Base-by-base conservation (phyloP, 2,797 vertebrate species). In the Podarcis lilfordi region DNA sequence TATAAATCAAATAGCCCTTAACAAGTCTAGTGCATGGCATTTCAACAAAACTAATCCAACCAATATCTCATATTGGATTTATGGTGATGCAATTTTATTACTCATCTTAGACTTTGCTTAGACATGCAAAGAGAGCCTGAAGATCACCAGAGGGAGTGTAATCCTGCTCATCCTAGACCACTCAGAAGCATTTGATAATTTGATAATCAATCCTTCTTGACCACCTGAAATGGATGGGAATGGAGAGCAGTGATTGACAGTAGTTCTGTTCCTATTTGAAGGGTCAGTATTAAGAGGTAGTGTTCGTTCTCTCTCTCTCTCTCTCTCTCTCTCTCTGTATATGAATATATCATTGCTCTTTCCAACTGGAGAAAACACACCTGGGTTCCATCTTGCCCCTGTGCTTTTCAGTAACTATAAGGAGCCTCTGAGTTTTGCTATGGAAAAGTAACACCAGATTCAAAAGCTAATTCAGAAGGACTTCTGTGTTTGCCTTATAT, bases 1-100 rank as follows among this genome's bases (percentile, higher is more conserved):
- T 87, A 85, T 88, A 91, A 91, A 90, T 85, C 59, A 91, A 89
- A 50, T 32, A 93, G 89, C 64, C 71, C 64, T 85, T 90, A 90
- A 89, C 68, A 83, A 82, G 7, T 2, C 13, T 40, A 85, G 69
- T 9, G 86, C 74, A 88, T 83, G 80, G 25, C 85, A 74, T 55
- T 93, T 93, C 61, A 86, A 92, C 40, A 61, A 87, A 92, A 83
- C 3, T 11, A 86, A 77, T 86, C 87, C 68, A 59, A 91, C 89
- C 69, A 88, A 43, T 11, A 69, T 86, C n/a, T 25, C 89, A 92
- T 75, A 92, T 64, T 89, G 45, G 55, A 89, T 92, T 92, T 87
- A 92, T 77, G 77, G 78, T 86, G 72, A 91, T 94, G 89, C 69
- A 87, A 15, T 68, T 83, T 90, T 88, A 80, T 82, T 75, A 82